Base-by-base conservation (phyloP, 2,888 invertebrate species). In the Limenitis camilla region DNA sequence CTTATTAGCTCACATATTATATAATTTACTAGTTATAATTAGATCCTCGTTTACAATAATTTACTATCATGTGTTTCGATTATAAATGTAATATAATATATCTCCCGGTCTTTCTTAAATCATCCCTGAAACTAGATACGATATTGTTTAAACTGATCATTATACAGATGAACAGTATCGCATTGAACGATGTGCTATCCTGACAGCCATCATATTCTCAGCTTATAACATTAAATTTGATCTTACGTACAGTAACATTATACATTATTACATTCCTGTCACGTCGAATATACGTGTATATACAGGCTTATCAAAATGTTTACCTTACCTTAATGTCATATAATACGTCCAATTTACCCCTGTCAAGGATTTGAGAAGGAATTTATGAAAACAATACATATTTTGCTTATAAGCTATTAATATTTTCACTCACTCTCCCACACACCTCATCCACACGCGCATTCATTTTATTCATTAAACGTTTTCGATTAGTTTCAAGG, bases 191-290 rank as follows among this genome's bases (percentile, higher is more conserved):
- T 56, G 55, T 53, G 51, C 50, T 51, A 51, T 44, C 52, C 47
- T 56, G 60, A 56, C 58, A 56, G 52, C 53, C 53, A 51, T 53
- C 63, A 61, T 61, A 66, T 68, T 63, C 66, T 62, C 60, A 65
- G 68, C 66, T 68, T 69, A 72, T 76, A 74, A 79, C 61, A 63
- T 66, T 74, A 78, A 78, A 76, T 66, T 65, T 67, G 69, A 63
- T 57, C 45, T 42, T 55, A 57, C 65, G 63, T 80, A 49, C 77
- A 78, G 79, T 82, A 81, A 77, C 78, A 73, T 58, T 55, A 66
- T 61, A 70, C 72, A 76, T 58, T 82, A 83, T 84, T 78, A 82
- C 78, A 83, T 81, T 82, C 81, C 71, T 68, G 76, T 79, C 81
- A 78, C 80, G 78, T 80, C 70, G 68, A 62, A 66, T 55, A 49